phyloP scores from a whole-genome alignment of 2,888 invertebrate genomes.

The Odiellus spinosus region DNA sequence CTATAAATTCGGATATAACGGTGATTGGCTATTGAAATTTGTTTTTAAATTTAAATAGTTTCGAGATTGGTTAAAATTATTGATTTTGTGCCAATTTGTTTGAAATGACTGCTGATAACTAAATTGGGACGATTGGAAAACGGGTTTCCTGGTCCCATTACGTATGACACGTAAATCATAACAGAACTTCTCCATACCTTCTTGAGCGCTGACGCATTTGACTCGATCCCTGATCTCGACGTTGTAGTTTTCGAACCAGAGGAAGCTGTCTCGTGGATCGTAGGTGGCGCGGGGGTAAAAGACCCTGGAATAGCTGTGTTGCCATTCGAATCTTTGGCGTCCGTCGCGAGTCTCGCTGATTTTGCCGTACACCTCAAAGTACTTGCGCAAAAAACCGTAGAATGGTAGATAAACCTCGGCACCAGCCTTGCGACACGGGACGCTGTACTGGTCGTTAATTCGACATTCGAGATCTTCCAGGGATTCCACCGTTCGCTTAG shows the following conservation, averaged over 20 bases:
- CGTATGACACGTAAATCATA: too few species aligned
- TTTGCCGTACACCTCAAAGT: conserved; percentile 85
- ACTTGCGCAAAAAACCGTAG: conserved; percentile 66
- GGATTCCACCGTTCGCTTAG: conserved; percentile 3
- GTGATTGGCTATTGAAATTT: too few species aligned
- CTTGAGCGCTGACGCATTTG: conserved; percentile 81
- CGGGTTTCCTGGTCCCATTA: too few species aligned
- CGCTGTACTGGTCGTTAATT: conserved; percentile 71
- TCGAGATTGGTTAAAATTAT: too few species aligned
- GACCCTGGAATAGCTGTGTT: conserved; percentile 81
- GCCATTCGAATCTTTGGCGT: conserved; percentile 77
- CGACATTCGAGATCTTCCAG: conserved; percentile 39
- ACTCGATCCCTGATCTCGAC: conserved; percentile 91
- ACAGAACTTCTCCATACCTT: too few species aligned
- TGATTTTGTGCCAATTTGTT: too few species aligned
- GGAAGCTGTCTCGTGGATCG: conserved; percentile 75
- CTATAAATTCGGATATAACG: too few species aligned
- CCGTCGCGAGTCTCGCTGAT: conserved; percentile 44
- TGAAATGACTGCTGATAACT: too few species aligned
- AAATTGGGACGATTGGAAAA: too few species aligned
- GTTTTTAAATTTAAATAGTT: too few species aligned
- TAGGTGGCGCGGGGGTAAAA: conserved; percentile 77
- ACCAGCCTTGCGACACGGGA: conserved; percentile 60
- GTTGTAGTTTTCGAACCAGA: conserved; percentile 95
- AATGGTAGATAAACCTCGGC: conserved; percentile 76